Percentiles rank a stretch among this genome's conserved stretches.
phyloP scores from a whole-genome alignment of 2,797 vertebrate species.

The Chelidonichthys spinosus region DNA sequence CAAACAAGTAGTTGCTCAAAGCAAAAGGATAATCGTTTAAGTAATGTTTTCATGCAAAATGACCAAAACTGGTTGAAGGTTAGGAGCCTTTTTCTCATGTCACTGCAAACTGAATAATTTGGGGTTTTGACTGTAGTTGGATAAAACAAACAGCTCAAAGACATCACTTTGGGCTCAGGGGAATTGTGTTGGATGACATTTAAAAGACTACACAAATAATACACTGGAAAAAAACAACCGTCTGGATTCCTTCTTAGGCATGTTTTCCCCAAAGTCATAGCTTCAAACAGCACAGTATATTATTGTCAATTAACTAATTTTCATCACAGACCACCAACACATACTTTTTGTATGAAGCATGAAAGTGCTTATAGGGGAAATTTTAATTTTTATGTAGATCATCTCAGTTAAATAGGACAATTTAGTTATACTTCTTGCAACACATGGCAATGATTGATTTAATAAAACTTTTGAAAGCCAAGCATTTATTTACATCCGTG shows the following conservation, averaged over 20 bases:
- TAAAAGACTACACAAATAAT: neutral
- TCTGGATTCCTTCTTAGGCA: neutral
- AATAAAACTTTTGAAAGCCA: slow-evolving; percentile 69
- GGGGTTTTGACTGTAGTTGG: neutral
- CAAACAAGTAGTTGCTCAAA: neutral
- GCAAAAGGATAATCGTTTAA: neutral
- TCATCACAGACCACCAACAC: slow-evolving; percentile 32
- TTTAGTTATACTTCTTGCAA: slow-evolving; percentile 53
- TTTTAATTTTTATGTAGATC: slow-evolving; percentile 77
- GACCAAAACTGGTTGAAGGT: neutral
- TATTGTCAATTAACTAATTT: slow-evolving; percentile 32
- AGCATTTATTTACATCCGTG: slow-evolving; percentile 69
- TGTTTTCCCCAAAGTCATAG: slow-evolving; percentile 28
- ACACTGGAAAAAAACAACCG: neutral
- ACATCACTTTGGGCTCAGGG: neutral
- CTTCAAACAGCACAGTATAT: slow-evolving; percentile 8
- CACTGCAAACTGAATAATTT: neutral
- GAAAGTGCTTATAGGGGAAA: slow-evolving; percentile 59
- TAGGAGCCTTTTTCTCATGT: neutral
- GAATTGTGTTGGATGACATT: neutral
- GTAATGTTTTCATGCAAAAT: neutral
- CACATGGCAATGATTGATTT: slow-evolving; percentile 69
- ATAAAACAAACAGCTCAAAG: slow-evolving; percentile 4
- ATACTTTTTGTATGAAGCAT: slow-evolving; percentile 31
- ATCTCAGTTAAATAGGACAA: slow-evolving; percentile 69